Conservation (phyloP, 2,113 vertebrate species). For the Gopherus flavomarginatus region DNA sequence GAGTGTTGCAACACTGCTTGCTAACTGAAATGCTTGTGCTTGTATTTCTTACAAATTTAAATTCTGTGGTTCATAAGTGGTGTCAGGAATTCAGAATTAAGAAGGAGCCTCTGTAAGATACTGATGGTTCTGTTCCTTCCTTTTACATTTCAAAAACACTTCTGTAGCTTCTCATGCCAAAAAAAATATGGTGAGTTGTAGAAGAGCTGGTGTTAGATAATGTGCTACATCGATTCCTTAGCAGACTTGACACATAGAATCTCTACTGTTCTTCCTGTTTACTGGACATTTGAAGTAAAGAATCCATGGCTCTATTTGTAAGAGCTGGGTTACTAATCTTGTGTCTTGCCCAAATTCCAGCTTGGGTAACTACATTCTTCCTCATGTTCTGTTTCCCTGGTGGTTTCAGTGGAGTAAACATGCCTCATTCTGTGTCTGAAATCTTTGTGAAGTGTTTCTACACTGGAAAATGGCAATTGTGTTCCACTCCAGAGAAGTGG, state of each 20-base stretch:
- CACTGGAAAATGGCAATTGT: not conserved
- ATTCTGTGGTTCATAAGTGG: accelerated
- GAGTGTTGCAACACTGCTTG: not conserved
- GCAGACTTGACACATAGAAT: not conserved
- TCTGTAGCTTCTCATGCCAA: accelerated
- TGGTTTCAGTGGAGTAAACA: not conserved
- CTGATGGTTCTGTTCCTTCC: accelerated
- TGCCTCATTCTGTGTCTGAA: not conserved
- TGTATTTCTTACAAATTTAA: accelerated
- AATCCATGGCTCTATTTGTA: not conserved
- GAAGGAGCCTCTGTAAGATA: accelerated
- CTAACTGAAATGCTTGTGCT: accelerated
- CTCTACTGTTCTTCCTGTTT: not conserved
- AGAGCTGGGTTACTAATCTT: accelerated
- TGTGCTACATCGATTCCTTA: accelerated
- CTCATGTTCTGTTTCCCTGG: not conserved
- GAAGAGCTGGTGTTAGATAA: accelerated
- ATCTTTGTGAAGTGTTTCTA: not conserved
- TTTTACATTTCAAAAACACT: not conserved
- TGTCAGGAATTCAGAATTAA: not conserved
- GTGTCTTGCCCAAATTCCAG: accelerated
- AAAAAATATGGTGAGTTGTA: not conserved
- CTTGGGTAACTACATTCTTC: not conserved
- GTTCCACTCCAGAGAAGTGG: not conserved
- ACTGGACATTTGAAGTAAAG: not conserved